Evolutionary conservation across 2,888 invertebrate genomes (phyloP).

Genomic region (Silvanus unidentatus): DNA sequence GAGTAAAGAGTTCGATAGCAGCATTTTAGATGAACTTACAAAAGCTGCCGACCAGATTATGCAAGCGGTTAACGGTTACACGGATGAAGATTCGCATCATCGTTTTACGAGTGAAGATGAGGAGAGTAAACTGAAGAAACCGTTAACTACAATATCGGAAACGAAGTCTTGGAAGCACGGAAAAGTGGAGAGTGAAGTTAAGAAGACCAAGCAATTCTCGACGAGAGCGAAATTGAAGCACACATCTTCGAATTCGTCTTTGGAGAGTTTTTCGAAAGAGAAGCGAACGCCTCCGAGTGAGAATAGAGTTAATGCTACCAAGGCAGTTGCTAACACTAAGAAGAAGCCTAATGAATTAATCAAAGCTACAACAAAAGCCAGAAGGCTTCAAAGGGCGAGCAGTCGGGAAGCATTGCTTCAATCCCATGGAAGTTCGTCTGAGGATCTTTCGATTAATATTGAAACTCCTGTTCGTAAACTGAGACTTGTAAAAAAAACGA

Average conservation of each 20-base stretch:
- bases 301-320: background rate
- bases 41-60: conserved; percentile 56
- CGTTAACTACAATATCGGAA: conserved; percentile 45
- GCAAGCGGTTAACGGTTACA: conserved; percentile 51
- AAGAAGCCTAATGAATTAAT: conserved; percentile 18
- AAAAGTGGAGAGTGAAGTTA: conserved; percentile 20
- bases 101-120: conserved; percentile 39
- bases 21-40: conserved; percentile 53
- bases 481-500: conserved; percentile 41
- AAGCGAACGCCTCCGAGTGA: conserved; percentile 14
- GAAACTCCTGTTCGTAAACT: conserved; percentile 41
- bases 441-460: conserved; percentile 43
- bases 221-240: conserved; percentile 32
- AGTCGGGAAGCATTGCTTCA: conserved; percentile 49
- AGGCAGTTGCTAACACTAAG: conserved; percentile 9
- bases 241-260: conserved; percentile 43
- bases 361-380: conserved; percentile 40
- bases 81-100: conserved; percentile 46
- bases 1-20: conserved; percentile 36
- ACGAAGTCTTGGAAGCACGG: conserved; percentile 40
- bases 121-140: conserved; percentile 23
- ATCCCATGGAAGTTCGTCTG: conserved; percentile 50
- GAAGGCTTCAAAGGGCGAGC: conserved; percentile 48
- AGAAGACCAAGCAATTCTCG: conserved; percentile 15
- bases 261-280: conserved; percentile 38